Conservation (phyloP, 2,888 invertebrate genomes). For the Zaprionus bogoriensis region DNA sequence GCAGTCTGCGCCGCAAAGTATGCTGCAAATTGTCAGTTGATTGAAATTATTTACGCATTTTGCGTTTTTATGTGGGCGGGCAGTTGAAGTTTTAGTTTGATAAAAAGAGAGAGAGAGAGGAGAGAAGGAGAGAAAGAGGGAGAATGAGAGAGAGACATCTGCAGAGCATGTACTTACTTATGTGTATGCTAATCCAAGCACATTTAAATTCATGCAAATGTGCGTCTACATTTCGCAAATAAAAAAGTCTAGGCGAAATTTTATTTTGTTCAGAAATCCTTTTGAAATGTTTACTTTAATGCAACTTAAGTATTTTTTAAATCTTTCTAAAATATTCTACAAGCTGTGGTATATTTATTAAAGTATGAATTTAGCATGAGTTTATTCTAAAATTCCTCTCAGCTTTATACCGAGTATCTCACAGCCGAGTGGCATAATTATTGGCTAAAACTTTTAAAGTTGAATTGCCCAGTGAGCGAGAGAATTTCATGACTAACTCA, state of each 20-base stretch:
- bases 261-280: not conserved
- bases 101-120: no score
- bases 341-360: not conserved
- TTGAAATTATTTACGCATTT: constrained; percentile 20
- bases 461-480: constrained; percentile 10
- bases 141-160: not conserved
- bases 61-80: not conserved
- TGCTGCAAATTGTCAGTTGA: constrained; percentile 21
- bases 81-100: not conserved
- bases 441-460: not conserved
- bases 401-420: not conserved
- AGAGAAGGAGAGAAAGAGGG: not conserved
- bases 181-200: not conserved
- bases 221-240: not conserved
- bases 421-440: not conserved
- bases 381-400: not conserved
- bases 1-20: constrained; percentile 31
- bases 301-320: not conserved
- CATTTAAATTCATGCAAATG: not conserved
- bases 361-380: no score
- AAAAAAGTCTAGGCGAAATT: not conserved
- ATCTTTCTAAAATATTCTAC: not conserved
- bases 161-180: not conserved
- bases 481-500: constrained; percentile 10
- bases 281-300: not conserved